These are phyloP conservation scores for Dione vanillae DNA, from an alignment of 2,888 invertebrate genomes.

Conservation along the genomic window DNA sequence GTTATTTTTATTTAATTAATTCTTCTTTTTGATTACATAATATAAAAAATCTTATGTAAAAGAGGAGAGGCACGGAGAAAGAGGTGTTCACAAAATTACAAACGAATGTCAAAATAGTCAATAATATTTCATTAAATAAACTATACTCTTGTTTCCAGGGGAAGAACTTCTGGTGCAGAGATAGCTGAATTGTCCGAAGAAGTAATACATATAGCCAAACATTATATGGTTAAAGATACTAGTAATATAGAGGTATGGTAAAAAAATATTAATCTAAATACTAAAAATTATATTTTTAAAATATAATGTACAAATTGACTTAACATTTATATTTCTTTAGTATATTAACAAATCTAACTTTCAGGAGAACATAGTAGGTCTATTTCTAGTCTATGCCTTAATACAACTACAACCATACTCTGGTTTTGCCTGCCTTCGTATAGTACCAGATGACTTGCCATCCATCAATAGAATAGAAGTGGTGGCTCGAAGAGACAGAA, in stretches of 20 bases:
- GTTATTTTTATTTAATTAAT: no score
- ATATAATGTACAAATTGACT: no score
- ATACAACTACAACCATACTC: conserved; percentile 66
- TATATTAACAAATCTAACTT: neutral
- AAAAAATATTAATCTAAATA: neutral
- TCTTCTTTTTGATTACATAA: no score
- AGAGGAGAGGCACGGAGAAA: no score
- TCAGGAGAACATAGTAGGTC: conserved; percentile 68
- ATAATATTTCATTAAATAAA: no score
- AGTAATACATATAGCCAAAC: conserved; percentile 64
- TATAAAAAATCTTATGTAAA: no score
- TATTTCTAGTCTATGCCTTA: conserved; percentile 70
- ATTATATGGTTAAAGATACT: conserved; percentile 64
- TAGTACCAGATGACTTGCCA: conserved; percentile 62
- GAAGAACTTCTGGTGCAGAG: conserved; percentile 62
- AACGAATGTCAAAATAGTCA: no score
- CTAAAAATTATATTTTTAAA: no score
- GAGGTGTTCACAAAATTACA: no score
- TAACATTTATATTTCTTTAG: no score
- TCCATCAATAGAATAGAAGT: conserved; percentile 58
- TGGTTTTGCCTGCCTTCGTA: conserved; percentile 60
- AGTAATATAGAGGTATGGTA: conserved; percentile 65
- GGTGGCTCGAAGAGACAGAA: conserved; percentile 57
- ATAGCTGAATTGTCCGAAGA: conserved; percentile 74
- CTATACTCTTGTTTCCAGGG: conserved; percentile 53